phyloP scores from a whole-genome alignment of 1,140 invertebrate species.

The Heliconius congener region DNA sequence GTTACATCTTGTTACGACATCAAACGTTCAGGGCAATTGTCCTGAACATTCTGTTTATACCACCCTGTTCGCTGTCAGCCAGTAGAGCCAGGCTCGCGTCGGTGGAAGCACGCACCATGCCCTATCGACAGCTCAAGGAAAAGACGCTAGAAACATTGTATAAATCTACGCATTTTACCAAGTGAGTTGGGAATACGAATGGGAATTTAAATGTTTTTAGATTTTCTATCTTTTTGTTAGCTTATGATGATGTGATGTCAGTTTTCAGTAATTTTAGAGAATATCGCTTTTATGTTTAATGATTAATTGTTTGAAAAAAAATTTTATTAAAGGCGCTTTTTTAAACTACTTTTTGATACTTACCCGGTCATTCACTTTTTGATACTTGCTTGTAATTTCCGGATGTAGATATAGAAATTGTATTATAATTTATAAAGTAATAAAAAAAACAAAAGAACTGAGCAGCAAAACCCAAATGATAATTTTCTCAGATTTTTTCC shows the following conservation, averaged over 20 bases:
- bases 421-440: too few species aligned
- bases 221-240: background rate
- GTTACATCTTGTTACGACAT: background rate
- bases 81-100: conserved; percentile 16
- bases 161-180: conserved; percentile 62
- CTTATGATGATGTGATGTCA: background rate
- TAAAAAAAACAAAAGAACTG: too few species aligned
- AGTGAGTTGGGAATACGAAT: conserved; percentile 51
- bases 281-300: background rate
- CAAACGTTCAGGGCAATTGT: conserved; percentile 24
- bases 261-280: background rate
- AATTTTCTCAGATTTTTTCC: too few species aligned
- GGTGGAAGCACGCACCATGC: conserved; percentile 44
- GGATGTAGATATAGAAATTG: too few species aligned
- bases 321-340: background rate
- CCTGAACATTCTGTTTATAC: conserved; percentile 22
- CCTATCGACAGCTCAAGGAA: conserved; percentile 64
- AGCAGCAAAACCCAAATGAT: too few species aligned
- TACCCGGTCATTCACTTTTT: too few species aligned
- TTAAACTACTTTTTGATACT: too few species aligned
- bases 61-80: conserved; percentile 19
- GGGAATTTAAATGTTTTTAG: background rate
- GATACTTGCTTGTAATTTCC: too few species aligned
- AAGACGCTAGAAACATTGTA: conserved; percentile 59
- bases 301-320: background rate